These are phyloP conservation scores for Cryptus armator DNA, from an alignment of 2,888 invertebrate species.

Conservation along the genomic window DNA sequence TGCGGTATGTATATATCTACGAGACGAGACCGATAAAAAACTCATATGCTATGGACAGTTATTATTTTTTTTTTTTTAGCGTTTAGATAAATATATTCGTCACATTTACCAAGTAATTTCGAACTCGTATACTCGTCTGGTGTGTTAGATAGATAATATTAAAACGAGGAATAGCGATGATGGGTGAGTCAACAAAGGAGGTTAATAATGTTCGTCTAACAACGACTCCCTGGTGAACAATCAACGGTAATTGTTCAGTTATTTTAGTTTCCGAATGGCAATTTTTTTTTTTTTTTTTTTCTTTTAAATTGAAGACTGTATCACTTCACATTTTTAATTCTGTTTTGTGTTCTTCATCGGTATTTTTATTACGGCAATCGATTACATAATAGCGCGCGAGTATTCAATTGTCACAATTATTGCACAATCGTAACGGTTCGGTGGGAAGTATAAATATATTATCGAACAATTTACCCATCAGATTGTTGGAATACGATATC, in stretches of 20 bases:
- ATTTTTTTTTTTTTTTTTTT: background rate
- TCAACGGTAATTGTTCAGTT: background rate
- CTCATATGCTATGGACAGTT: background rate
- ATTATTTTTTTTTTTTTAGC: background rate
- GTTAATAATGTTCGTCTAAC: background rate
- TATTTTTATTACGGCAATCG: background rate
- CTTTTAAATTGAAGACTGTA: background rate
- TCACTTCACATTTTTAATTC: no score
- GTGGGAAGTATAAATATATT: background rate
- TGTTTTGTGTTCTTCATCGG: background rate
- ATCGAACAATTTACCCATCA: slow-evolving; percentile 71
- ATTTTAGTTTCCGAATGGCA: background rate
- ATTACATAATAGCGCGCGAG: background rate
- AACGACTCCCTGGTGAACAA: background rate
- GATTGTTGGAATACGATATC: slow-evolving; percentile 45
- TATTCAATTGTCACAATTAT: background rate
- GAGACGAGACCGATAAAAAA: slow-evolving; percentile 1
- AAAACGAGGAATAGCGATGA: background rate
- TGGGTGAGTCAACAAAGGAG: background rate
- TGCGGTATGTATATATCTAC: background rate
- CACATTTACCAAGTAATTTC: background rate
- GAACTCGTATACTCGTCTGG: background rate
- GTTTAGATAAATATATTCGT: background rate
- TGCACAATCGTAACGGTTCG: background rate
- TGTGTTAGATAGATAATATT: background rate